Base-by-base conservation (phyloP, 2,113 vertebrate species). In the Gasterosteus nipponicus region DNA sequence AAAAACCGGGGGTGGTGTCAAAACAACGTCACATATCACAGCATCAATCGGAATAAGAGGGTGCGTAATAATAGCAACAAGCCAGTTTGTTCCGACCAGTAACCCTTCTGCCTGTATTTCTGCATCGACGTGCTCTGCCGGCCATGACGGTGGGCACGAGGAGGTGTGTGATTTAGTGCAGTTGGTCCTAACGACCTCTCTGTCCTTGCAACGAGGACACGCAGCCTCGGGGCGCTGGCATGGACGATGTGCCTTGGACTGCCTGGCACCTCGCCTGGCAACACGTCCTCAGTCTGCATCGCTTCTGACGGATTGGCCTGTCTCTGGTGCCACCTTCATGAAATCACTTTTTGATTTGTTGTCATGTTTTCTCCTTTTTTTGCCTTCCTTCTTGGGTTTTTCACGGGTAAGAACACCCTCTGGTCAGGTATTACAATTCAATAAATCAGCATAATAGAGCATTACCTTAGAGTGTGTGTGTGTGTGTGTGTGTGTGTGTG, bases 261-360 rank as follows among this genome's bases (percentile, higher is more conserved):
- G 84, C 89, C 91, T 93, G 92, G 92, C 93, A 93, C 85, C 85
- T 90, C 84, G 87, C 89, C 90, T 90, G 88, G 90, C 91, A 87
- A 86, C 89, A 80, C 77, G 84, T 89, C 88, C 87, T 83, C 92
- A 87, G 78, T 84, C 85, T 74, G 87, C 86, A 83, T 80, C 87
- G 86, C 69, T 70, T 80, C 85, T 92, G 91, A 92, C 91, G 81
- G 86, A 92, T 90, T 80, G 85, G 82, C 77, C 79, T 84, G 85
- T 91, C 87, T 87, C 84, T 70, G n/a, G 77, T 89, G 92, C 89
- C 89, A 88, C 91, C 89, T 89, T 93, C 81, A 83, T 91, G 80
- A 89, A 92, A 92, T 91, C 91, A 85, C 86, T 90, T 84, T 92
- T 91, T 93, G 89, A 93, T 92, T 92, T 90, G 89, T 91, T 89